Percentiles rank a stretch among this genome's conserved stretches.
These are phyloP conservation scores for Pluvianellus socialis DNA, from an alignment of 2,113 vertebrate genomes.

Conservation along the genomic window DNA sequence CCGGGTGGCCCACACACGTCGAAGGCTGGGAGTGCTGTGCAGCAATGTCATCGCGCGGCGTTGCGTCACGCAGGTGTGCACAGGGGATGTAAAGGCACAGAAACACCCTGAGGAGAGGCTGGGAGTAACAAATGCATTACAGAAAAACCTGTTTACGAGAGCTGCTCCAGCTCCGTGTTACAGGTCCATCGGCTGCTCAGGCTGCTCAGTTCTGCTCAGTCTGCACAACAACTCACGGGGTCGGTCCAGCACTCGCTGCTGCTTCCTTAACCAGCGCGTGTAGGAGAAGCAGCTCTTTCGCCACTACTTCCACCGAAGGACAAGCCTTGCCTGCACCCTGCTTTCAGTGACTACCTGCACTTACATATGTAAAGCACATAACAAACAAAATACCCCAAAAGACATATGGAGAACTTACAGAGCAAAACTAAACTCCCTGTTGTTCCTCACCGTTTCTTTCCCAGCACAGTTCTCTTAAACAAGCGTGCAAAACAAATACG, in stretches of 20 bases:
- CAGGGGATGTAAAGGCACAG: neutral
- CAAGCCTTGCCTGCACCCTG: neutral
- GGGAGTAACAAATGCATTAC: neutral
- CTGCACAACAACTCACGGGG: too few relatives aligned
- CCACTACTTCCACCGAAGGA: neutral
- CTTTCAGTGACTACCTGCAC: neutral
- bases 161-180: neutral
- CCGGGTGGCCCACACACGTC: neutral
- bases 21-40: neutral
- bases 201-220: neutral
- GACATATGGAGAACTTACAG: neutral
- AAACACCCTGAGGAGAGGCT: neutral
- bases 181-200: neutral
- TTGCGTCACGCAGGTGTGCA: neutral
- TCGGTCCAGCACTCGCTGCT: neutral
- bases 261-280: neutral
- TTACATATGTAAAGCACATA: rapidly evolving
- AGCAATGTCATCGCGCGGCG: neutral
- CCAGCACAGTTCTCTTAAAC: neutral
- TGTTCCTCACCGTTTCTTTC: neutral
- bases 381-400: neutral
- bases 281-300: neutral
- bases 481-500: neutral
- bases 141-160: neutral
- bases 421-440: neutral